phyloP scores from a whole-genome alignment of 2,113 vertebrate genomes.

The Alces alces region DNA sequence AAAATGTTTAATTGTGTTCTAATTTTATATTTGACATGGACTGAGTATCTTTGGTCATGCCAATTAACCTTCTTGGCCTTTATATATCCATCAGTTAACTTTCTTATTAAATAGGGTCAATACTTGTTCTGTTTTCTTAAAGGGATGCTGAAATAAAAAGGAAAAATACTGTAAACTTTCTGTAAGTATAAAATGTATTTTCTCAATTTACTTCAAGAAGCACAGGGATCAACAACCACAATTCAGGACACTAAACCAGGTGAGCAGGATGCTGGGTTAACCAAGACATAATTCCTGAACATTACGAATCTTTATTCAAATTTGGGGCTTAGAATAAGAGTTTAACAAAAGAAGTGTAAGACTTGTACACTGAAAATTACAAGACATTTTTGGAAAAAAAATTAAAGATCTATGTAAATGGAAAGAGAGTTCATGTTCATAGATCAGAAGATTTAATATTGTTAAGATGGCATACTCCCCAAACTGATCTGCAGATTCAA shows the following conservation, averaged over 20 bases:
- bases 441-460: not conserved
- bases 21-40: not conserved
- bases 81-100: not conserved
- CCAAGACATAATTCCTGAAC: not conserved
- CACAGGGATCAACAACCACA: not conserved
- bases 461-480: not conserved
- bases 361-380: not conserved
- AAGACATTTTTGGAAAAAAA: not conserved
- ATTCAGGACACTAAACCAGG: not conserved
- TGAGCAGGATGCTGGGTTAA: not conserved
- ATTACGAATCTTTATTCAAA: not conserved
- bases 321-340: not conserved
- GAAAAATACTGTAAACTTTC: not conserved
- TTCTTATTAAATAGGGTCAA: not conserved
- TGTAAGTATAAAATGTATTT: not conserved
- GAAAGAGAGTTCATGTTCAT: not conserved
- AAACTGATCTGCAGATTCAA: not conserved
- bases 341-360: not conserved
- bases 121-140: not conserved
- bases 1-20: not conserved
- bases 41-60: not conserved
- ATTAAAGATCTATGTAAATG: not conserved
- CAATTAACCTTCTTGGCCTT: not conserved
- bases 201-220: not conserved
- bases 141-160: not conserved